Base-by-base conservation (phyloP, 2,888 invertebrate species). In the Micoletzkya japonica region DNA sequence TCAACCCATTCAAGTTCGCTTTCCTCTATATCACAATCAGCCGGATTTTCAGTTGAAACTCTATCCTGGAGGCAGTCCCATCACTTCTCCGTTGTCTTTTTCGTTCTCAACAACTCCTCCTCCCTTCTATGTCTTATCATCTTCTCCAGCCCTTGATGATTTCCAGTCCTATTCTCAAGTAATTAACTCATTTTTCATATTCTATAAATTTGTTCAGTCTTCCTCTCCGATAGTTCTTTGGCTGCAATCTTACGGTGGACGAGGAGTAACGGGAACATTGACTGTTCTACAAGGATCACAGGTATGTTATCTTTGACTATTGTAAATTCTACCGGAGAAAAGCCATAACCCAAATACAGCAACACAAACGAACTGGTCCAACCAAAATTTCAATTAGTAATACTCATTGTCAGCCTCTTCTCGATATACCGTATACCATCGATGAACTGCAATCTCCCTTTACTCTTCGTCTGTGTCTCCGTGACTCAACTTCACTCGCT, bases 1-100 rank as follows among this genome's bases (percentile, higher is more conserved):
- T 10, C 49, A 58, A 36, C 37, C 50, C 2, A 20, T 68, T 10
- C 28, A 49, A 32, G 68, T 68, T 4, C n/a, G 49, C 44, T 0
- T 17, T 17, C 10, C 14, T 64, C 17, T 64, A 20, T 39, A 52
- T 17, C 17, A 30, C 17, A 49, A 63, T 2, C n/a, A 7, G 28
- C 2, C 30, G 24, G 24, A 34, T 37, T 44, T 36, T 7, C 57
- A 68, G 68, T 6, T 68, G 24, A 3, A 57, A 20, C 28, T 68
- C 14, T 32, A 26, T 24, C 30, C 68, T 1, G 3, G 3, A 2
- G 39, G 44, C 7, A 20, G 28, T 2, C 24, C 39, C 14, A n/a
- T 68, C 44, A 17, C 58, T 24, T 68, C 68, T 4, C 58, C 68
- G 3, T 24, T 68, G n/a, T 68, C 68, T 1, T 2, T 68, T 20